A percentile compares a stretch with the other conserved stretches of the same genome.
These are phyloP conservation scores for Gobionotothen gibberifrons DNA, from an alignment of 2,797 vertebrate genomes.

Conservation along the genomic window DNA sequence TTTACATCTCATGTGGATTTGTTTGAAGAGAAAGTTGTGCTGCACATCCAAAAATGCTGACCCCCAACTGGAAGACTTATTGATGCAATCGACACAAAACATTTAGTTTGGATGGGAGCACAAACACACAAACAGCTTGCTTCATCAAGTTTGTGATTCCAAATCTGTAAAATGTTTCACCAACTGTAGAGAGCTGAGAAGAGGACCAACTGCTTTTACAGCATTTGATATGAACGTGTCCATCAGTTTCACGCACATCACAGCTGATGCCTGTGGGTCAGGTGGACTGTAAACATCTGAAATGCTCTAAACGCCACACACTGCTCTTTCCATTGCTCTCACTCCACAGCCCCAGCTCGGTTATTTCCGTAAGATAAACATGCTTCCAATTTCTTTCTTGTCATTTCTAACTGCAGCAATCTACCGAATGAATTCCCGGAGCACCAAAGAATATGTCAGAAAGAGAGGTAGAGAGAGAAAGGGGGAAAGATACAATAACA, in stretches of 20 bases:
- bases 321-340: conserved; percentile 42
- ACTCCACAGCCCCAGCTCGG: conserved; percentile 35
- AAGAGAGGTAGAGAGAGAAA: conserved; percentile 41
- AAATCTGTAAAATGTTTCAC: conserved; percentile 27
- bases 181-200: conserved; percentile 6
- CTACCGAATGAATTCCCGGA: conserved; percentile 66
- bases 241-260: conserved; percentile 44
- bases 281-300: conserved; percentile 59
- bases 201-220: conserved; percentile 27
- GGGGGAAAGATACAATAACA: conserved; percentile 27
- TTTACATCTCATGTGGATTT: conserved; percentile 9
- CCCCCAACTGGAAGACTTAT: neutral
- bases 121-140: conserved; percentile 4
- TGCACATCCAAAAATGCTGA: neutral
- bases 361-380: conserved; percentile 67
- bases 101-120: neutral
- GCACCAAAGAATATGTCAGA: conserved; percentile 61
- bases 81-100: conserved; percentile 8
- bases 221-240: conserved; percentile 37
- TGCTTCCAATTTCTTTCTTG: conserved; percentile 73
- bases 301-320: conserved; percentile 47
- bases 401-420: conserved; percentile 75
- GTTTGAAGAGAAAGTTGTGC: neutral
- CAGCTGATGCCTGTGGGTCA: conserved; percentile 29
- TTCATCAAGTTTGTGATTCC: conserved; percentile 18